Evolutionary conservation across 2,113 vertebrate species (phyloP).

Genomic region (Alligator mississippiensis): DNA sequence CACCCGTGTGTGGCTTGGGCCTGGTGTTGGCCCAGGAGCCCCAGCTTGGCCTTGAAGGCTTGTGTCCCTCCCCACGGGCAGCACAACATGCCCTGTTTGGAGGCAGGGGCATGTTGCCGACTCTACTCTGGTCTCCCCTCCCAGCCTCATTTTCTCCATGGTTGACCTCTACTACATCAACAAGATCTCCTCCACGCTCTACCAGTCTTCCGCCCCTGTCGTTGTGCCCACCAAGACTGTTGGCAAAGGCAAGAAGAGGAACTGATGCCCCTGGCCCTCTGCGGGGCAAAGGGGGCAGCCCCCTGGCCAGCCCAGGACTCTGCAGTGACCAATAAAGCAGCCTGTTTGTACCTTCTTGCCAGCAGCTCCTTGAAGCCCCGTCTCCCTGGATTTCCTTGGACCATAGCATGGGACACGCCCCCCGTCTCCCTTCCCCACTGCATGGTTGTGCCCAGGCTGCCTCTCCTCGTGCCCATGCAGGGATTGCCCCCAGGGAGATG

Average conservation of each 20-base stretch:
- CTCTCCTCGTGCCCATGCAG: neutral
- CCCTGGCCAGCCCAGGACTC: neutral
- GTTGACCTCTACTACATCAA: slow-evolving; percentile 95
- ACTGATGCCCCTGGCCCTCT: slow-evolving; percentile 70
- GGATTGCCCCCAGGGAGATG: no score
- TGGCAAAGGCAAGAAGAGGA: slow-evolving; percentile 94
- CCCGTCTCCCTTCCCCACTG: neutral
- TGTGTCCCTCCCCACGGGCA: fast-evolving
- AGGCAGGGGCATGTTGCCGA: neutral
- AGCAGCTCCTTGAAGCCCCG: fast-evolving
- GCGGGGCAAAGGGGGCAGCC: neutral
- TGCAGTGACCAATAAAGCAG: slow-evolving; percentile 66
- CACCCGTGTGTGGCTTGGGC: no score
- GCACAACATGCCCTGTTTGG: no score
- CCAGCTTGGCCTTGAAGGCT: no score
- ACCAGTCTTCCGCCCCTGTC: slow-evolving; percentile 82
- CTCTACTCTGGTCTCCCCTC: fast-evolving
- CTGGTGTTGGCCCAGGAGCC: no score
- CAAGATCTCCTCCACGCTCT: slow-evolving; percentile 94
- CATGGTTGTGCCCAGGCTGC: neutral
- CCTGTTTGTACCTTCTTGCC: slow-evolving; percentile 62
- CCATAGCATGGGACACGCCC: no score
- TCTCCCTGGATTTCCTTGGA: neutral
- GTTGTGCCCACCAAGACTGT: slow-evolving; percentile 82
- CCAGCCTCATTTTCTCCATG: slow-evolving; percentile 94